Percentiles rank a stretch among this genome's conserved stretches.
These are phyloP conservation scores for Parnassius orleans DNA, from an alignment of 2,888 invertebrate species.

Conservation along the genomic window DNA sequence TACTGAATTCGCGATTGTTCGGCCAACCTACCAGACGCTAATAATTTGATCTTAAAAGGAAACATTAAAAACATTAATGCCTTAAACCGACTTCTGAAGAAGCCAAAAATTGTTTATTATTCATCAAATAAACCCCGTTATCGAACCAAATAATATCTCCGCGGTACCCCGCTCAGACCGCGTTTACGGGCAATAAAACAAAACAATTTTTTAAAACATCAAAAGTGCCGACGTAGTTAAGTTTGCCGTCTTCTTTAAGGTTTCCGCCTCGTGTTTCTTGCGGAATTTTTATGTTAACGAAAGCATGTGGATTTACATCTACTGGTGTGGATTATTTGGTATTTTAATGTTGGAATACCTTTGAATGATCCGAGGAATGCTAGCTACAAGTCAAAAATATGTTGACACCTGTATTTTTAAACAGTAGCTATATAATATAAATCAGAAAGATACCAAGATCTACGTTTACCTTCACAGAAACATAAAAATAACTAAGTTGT, in stretches of 20 bases:
- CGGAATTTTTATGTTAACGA: constrained; percentile 26
- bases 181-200: constrained; percentile 52
- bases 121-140: constrained; percentile 37
- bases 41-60: constrained; percentile 21
- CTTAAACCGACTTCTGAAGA: constrained; percentile 35
- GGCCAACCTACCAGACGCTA: constrained; percentile 3
- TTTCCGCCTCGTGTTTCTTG: constrained; percentile 33
- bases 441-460: no score
- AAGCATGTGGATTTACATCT: constrained; percentile 24
- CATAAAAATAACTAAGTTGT: no score
- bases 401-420: no score
- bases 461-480: no score
- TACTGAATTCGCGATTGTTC: not conserved
- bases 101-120: constrained; percentile 41
- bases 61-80: constrained; percentile 35
- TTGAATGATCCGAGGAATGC: not conserved
- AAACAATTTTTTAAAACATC: constrained; percentile 47
- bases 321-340: constrained; percentile 17
- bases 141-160: constrained; percentile 34
- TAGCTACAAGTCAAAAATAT: not conserved
- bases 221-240: constrained; percentile 44
- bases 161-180: constrained; percentile 31
- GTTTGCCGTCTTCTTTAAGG: constrained; percentile 35
- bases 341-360: constrained; percentile 15
- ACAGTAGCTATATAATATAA: no score